Percentiles rank a stretch among this genome's conserved stretches.
These are phyloP conservation scores for Trichomycterus rosablanca DNA, from an alignment of 2,113 vertebrate species.

Conservation along the genomic window DNA sequence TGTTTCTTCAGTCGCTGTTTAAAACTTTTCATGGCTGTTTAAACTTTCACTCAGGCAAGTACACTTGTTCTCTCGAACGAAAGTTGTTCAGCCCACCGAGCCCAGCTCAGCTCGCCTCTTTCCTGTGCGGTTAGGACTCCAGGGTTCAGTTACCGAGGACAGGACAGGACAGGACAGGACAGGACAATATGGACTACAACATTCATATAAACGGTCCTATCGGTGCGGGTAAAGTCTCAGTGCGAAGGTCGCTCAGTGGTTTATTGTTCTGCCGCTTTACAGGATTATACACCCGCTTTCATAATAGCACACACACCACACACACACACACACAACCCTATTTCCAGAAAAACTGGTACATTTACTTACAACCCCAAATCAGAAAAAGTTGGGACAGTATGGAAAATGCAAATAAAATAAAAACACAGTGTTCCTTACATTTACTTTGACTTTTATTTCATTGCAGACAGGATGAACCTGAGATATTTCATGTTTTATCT, in stretches of 20 bases:
- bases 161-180: neutral
- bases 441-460: no score
- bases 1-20: conserved; percentile 45
- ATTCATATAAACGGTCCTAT: conserved; percentile 10
- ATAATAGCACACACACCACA: neutral
- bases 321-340: neutral
- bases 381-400: no score
- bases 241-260: conserved; percentile 22
- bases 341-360: no score
- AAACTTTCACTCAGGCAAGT: neutral
- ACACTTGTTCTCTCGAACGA: neutral
- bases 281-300: conserved; percentile 23
- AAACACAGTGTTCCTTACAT: no score
- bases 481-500: no score
- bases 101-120: conserved; percentile 14
- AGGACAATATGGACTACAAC: neutral
- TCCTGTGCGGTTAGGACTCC: conserved; percentile 26
- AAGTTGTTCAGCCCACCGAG: neutral
- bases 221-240: conserved; percentile 15
- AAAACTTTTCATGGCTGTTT: conserved; percentile 43
- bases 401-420: no score
- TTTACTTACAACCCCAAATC: no score
- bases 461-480: no score
- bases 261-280: conserved; percentile 2
- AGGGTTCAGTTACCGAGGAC: neutral